Evolutionary conservation across 2,113 vertebrate genomes (phyloP), one percentile per base, ranked within the genome.

Genomic region (Amblyopsis rosae): DNA sequence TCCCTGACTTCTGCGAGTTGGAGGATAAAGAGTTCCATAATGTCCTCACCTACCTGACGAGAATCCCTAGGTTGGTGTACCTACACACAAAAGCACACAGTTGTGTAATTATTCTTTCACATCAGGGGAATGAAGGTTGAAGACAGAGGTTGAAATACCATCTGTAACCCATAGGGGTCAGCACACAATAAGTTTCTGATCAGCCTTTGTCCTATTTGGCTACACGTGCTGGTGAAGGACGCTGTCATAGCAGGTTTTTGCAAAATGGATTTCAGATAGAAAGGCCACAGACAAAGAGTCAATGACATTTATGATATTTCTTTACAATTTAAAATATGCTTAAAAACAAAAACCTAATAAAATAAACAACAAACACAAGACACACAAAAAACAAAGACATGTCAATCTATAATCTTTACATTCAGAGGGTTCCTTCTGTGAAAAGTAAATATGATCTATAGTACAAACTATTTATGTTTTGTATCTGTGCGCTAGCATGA

Each of bases 21-120:
- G 92, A 95, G 0, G 96, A 98, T 58, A 92, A 93, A 53, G 97
- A 98, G 75, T 88, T 99, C 77, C 94, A 96, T 77, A 95, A 93
- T 17, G 97, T 99, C 77, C 88, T 99, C 73, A 89, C 89, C 15
- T 99, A 99, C 86, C 93, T 99, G 81, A 97, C 95, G 1, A 95
- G 95, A 48, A 84, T 98, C 53, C 95, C 96, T 68, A 98, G 95
- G 97, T 98, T 8, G 73, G 85, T 49, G 7, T 48, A n/a, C 46
- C 26, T 9, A 63, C 12, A 59, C 49, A 55, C 53, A 67, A 47
- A 49, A 50, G 17, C 26, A 57, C 12, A 47, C 55, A 49, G 26
- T 26, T 26, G 26, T 26, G 26, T 17, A 55, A 4, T 3, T 45
- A 1, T 16, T 1, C 0, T 0, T 1, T 12, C 35, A 13, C 32